Conservation (phyloP, 2,888 invertebrate genomes). For the Caenorhabditis sp. region DNA sequence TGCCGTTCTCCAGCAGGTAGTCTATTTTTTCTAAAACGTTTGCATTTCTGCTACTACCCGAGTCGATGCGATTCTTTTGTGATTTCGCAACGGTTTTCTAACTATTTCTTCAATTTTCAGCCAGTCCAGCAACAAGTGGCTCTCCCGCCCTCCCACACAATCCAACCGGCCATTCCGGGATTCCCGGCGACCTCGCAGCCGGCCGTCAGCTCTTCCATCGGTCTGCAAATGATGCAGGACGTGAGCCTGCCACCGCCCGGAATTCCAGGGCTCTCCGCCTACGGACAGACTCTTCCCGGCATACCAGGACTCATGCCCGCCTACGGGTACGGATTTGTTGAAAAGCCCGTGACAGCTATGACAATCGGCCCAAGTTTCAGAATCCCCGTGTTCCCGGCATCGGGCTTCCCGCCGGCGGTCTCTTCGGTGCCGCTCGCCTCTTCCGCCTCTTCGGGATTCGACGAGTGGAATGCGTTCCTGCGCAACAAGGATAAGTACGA, state of each 20-base stretch:
- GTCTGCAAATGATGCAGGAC: too few species aligned
- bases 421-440: slow-evolving; percentile 12
- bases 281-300: background rate
- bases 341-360: background rate
- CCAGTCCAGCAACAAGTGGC: too few species aligned
- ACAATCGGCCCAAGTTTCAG: slow-evolving; percentile 8
- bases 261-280: slow-evolving; percentile 33
- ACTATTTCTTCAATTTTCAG: too few species aligned
- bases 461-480: slow-evolving; percentile 55
- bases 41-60: too few species aligned
- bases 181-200: background rate
- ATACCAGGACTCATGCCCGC: slow-evolving; percentile 14
- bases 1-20: too few species aligned
- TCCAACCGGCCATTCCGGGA: slow-evolving; percentile 4
- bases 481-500: slow-evolving; percentile 42
- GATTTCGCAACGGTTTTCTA: too few species aligned
- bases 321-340: background rate
- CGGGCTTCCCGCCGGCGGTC: slow-evolving; percentile 34
- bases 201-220: background rate
- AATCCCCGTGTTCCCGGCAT: slow-evolving; percentile 18
- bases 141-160: background rate
- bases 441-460: background rate
- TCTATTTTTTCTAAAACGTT: too few species aligned
- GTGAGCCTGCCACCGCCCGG: slow-evolving; percentile 49
- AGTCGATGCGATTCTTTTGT: too few species aligned